phyloP scores from a whole-genome alignment of 2,113 vertebrate genomes.

The Nestor notabilis region DNA sequence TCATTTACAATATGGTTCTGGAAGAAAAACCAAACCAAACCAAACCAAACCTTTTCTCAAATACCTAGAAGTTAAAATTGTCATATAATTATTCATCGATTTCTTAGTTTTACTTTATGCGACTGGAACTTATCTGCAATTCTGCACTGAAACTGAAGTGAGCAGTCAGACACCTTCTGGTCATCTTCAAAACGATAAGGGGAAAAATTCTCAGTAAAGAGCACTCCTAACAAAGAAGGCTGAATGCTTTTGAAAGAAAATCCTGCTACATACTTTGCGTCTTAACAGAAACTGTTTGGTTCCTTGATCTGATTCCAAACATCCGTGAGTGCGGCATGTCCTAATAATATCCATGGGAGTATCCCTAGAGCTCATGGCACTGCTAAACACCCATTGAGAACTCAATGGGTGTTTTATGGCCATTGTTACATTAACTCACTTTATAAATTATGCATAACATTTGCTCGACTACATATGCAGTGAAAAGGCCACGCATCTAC shows the following conservation, averaged over 20 bases:
- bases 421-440: not conserved
- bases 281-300: conserved; percentile 33
- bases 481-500: not conserved
- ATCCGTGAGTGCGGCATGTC: not conserved
- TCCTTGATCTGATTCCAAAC: conserved; percentile 35
- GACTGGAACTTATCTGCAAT: not conserved
- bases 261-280: not conserved
- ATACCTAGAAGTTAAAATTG: not conserved
- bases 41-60: not conserved
- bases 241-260: not conserved
- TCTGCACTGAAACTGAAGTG: not conserved
- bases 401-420: not conserved
- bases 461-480: not conserved
- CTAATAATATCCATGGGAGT: not conserved
- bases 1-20: not conserved
- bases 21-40: no score
- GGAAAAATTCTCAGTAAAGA: not conserved
- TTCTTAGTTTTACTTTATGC: not conserved
- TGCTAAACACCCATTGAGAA: not conserved
- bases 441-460: not conserved
- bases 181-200: not conserved
- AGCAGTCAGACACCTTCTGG: not conserved
- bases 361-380: not conserved
- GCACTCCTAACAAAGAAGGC: not conserved
- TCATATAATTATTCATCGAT: not conserved